A percentile compares a stretch with the other conserved stretches of the same genome.
Evolutionary conservation across 2,113 vertebrate species (phyloP).

Genomic region (Okapia johnstoni): DNA sequence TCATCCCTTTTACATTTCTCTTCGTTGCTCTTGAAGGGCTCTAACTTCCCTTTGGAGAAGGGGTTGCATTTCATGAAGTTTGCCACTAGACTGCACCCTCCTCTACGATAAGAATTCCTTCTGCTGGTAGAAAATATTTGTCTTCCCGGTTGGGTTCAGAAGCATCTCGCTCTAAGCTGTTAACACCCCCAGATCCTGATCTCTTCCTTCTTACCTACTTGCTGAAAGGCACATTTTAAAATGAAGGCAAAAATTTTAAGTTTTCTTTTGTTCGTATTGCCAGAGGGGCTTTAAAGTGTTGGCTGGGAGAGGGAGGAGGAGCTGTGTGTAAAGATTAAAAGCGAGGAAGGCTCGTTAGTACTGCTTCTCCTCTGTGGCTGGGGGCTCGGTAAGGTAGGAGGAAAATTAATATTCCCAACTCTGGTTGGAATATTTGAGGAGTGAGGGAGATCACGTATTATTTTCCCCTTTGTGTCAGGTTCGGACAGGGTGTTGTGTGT

Average conservation of each 20-base stretch:
- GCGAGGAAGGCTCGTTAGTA: background rate
- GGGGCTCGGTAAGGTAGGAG: background rate
- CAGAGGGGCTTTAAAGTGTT: constrained; percentile 3
- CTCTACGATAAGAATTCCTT: constrained; percentile 81
- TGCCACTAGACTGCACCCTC: constrained; percentile 88
- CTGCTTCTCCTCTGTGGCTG: background rate
- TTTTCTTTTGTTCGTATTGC: background rate
- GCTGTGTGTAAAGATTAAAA: background rate
- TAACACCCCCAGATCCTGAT: background rate
- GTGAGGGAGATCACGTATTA: background rate
- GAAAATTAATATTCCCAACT: background rate
- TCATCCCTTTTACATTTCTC: background rate
- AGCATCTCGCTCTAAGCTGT: background rate
- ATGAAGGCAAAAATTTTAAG: constrained; percentile 8
- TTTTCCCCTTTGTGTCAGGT: constrained; percentile 10
- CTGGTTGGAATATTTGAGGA: background rate
- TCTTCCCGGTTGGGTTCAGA: background rate
- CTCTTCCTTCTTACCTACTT: constrained; percentile 28
- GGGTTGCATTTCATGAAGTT: constrained; percentile 83
- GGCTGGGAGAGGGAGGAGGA: constrained; percentile 8
- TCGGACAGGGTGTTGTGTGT: background rate
- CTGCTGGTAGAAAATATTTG: constrained; percentile 64
- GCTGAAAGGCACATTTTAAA: constrained; percentile 50
- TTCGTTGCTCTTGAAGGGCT: background rate
- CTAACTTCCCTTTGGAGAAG: constrained; percentile 55